These are phyloP conservation scores for Acanthurus leucopareius DNA, from an alignment of 2,797 vertebrate species.

Conservation along the genomic window DNA sequence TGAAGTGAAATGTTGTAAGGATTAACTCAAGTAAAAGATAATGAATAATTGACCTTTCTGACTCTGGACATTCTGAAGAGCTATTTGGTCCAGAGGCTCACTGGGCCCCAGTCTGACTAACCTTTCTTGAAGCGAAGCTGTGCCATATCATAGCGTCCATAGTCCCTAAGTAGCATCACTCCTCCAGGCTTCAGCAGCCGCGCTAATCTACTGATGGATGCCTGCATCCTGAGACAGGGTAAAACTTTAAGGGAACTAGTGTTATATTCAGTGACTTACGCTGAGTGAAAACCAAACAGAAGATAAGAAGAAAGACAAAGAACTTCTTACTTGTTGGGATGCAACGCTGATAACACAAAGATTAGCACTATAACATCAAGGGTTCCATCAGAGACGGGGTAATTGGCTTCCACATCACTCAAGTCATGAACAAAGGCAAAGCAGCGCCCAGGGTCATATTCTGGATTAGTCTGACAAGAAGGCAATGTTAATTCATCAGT, in stretches of 20 bases:
- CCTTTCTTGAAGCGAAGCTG: conserved; percentile 99
- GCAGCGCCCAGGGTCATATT: conserved; percentile 92
- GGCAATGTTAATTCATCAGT: conserved; percentile 20
- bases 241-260: conserved; percentile 22
- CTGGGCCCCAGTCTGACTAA: conserved; percentile 56
- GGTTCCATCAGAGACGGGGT: conserved; percentile 89
- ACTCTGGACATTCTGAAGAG: conserved; percentile 1
- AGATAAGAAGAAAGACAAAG: neutral
- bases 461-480: conserved; percentile 87
- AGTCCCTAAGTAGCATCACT: conserved; percentile 94
- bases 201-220: conserved; percentile 87
- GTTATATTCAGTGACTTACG: neutral
- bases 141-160: conserved; percentile 97
- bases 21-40: neutral
- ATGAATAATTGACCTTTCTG: neutral
- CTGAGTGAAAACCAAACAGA: neutral
- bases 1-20: neutral
- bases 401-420: conserved; percentile 87
- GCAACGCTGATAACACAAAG: conserved; percentile 96
- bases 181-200: conserved; percentile 93
- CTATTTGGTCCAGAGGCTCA: neutral
- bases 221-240: conserved; percentile 86
- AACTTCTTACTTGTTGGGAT: conserved; percentile 91
- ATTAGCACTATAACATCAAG: conserved; percentile 95
- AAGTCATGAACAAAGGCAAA: conserved; percentile 95